Percentiles rank a stretch among this genome's conserved stretches.
Evolutionary conservation across 2,797 vertebrate genomes (phyloP).

Genomic region (Scolopax bukidnonensis): DNA sequence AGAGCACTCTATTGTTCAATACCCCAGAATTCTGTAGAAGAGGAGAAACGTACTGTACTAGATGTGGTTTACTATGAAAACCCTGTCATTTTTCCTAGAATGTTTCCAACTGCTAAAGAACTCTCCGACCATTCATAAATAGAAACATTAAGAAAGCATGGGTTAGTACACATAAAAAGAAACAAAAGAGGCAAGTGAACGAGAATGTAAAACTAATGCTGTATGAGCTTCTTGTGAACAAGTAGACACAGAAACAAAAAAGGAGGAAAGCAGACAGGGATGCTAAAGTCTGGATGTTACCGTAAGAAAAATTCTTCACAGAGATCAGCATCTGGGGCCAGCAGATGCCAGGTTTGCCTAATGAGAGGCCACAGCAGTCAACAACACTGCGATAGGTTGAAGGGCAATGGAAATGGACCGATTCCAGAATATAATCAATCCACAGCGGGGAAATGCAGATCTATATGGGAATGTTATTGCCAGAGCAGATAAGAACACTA

Average conservation of each 20-base stretch:
- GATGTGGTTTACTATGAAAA: background rate
- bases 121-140: background rate
- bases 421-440: background rate
- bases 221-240: background rate
- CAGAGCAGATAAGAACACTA: background rate
- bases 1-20: background rate
- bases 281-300: background rate
- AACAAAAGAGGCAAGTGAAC: background rate
- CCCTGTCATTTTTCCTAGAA: background rate
- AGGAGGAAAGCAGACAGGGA: background rate
- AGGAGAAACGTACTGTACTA: background rate
- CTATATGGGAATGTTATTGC: background rate
- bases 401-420: background rate
- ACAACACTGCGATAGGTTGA: background rate
- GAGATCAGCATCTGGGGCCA: background rate
- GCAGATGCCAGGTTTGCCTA: conserved; percentile 30
- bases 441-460: background rate
- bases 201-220: background rate
- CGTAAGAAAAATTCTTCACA: background rate
- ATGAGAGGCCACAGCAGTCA: conserved; percentile 1
- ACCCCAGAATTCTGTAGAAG: background rate
- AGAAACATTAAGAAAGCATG: background rate
- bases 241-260: background rate
- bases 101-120: background rate
- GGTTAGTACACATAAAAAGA: rapidly evolving